A percentile compares a stretch with the other conserved stretches of the same genome.
Conservation (phyloP, 2,888 invertebrate species). For the Luperina nickerlii region DNA sequence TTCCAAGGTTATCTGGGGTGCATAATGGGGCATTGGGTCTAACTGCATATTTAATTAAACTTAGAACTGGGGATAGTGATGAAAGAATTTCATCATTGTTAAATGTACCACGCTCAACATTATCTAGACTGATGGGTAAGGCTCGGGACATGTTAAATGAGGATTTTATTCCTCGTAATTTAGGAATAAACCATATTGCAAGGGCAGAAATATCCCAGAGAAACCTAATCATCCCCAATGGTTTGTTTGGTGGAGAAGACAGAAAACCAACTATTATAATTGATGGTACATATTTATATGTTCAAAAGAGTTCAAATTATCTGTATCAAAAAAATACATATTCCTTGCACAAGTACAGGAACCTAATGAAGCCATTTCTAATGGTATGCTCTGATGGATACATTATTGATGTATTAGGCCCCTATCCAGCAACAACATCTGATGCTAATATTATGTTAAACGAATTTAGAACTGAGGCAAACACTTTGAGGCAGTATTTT, state of each 20-base stretch:
- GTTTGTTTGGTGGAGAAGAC: not conserved
- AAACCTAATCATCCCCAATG: not conserved
- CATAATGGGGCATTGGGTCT: not conserved
- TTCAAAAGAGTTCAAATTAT: not conserved
- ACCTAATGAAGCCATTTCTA: too few species aligned
- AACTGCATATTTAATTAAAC: not conserved
- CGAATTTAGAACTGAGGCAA: too few species aligned
- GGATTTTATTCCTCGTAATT: not conserved
- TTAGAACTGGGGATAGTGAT: not conserved
- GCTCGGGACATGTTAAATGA: not conserved
- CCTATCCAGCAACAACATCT: too few species aligned
- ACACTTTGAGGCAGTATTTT: too few species aligned
- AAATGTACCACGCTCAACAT: not conserved
- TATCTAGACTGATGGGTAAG: not conserved
- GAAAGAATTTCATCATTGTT: not conserved
- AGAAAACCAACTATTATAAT: not conserved
- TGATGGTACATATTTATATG: not conserved
- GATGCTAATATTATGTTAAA: too few species aligned
- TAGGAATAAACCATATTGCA: not conserved
- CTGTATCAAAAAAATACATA: not conserved
- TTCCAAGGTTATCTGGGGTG: not conserved
- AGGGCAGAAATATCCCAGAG: not conserved
- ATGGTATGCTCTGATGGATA: too few species aligned
- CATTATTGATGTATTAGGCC: too few species aligned
- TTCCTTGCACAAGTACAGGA: too few species aligned